Evolutionary conservation across 2,888 invertebrate species (phyloP), one percentile per base, ranked within the genome.

Genomic region (Hedychridium roseum): DNA sequence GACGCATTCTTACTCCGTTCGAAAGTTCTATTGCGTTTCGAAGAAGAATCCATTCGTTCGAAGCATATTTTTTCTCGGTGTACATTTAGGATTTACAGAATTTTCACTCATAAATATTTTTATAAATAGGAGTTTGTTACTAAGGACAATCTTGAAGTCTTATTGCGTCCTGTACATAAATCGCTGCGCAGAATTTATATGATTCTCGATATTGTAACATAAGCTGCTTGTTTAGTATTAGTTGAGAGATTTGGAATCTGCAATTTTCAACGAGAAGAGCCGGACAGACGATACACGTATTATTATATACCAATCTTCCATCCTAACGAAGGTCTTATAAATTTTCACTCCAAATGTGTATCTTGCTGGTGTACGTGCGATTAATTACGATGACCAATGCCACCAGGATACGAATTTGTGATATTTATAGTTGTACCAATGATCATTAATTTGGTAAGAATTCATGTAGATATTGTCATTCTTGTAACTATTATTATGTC

Each of bases 151-250:
- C 70, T 51, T 59, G 57, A 59, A 64, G 53, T 70, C 66, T 67
- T 60, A 58, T 71, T 73, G 71, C 71, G 70, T 73, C 70, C 67
- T 69, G 60, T 56, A 65, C 52, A 59, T 61, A 64, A 57, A 62
- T 55, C 48, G 53, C 53, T 51, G 44, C 31, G 46, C 54, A 42
- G 56, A 55, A 44, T 52, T 54, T 50, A 28, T 52, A 48, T 46
- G 53, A 44, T 43, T 54, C 49, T 26, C 53, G 48, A 51, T 37
- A 47, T 50, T 54, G 42, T 55, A 58, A 45, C 38, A 55, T 61
- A 57, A 6, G 20, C n/a, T 12, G 43, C 42, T 56, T 51, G 49
- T 43, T 41, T 46, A 54, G 23, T 50, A 46, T 35, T 50, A 41
- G n/a, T 49, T 39, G 31, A 23, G 11, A 28, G 28, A 4, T 11